Evolutionary conservation across 1,140 invertebrate genomes (phyloP), one percentile per base, ranked within the genome.

Genomic region (Philotrypesis tridentata): DNA sequence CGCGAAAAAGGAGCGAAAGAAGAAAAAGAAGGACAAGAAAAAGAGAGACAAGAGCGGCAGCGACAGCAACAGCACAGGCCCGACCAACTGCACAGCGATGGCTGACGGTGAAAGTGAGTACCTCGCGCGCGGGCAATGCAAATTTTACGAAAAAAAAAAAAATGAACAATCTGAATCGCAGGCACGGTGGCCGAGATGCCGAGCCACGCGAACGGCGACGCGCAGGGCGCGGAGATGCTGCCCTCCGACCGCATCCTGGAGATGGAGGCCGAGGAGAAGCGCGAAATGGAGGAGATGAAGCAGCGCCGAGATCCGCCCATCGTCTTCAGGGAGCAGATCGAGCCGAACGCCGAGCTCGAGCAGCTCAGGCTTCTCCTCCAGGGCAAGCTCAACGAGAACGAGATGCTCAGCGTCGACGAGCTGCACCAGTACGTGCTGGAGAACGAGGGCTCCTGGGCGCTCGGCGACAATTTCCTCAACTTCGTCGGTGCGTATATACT

Each of bases 401-500:
- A 97, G 87, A 92, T 93, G 85, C 93, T 93, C 79, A 95, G 95
- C 85, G 90, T 97, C 84, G 94, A 95, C 84, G 97, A 98, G 92
- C 91, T 98, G 79, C 94, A 95, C 86, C 96, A 97, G 87, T 98
- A 98, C 90, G 94, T 97, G 86, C 91, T 97, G 78, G 95, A 96
- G 82, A 96, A 97, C 85, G 96, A 97, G 86, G 97, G 97, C 65
- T 96, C 96, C 83, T 98, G 97, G 97, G 96, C 97, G 65, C 92
- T 98, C 12, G 96, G 97, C 2, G 97, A 97, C 84, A 95, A 96
- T 83, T 98, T 98, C 89, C 92, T 98, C 29, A 93, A 93, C 79
- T 96, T 98, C 87, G 94, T 98, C 79, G 95, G 95, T 96, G 78
- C 90, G 92, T 91, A 82, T 70, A 78, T n/a, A n/a, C n/a, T n/a